phyloP scores from a whole-genome alignment of 2,888 invertebrate genomes.

The Alcis repandata region DNA sequence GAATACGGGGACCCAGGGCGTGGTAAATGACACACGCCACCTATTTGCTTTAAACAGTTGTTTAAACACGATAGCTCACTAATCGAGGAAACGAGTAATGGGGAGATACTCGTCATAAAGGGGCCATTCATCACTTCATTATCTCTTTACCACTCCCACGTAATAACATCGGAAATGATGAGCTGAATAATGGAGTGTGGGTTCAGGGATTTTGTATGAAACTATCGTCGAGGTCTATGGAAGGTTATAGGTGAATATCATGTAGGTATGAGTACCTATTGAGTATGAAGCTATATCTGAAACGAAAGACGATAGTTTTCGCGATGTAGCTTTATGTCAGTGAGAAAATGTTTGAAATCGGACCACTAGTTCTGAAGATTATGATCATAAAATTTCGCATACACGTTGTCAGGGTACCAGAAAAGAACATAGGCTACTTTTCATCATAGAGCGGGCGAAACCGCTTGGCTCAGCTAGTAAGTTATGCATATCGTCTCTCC shows the following conservation, averaged over 20 bases:
- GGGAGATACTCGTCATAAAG: not conserved
- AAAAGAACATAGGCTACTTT: too few species aligned
- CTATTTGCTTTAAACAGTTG: slow-evolving; percentile 3
- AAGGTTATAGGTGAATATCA: too few species aligned
- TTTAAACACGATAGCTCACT: slow-evolving; percentile 1
- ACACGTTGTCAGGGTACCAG: too few species aligned
- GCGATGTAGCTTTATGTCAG: too few species aligned
- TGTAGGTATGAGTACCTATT: too few species aligned
- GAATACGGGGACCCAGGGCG: not conserved
- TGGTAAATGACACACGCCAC: slow-evolving; percentile 14
- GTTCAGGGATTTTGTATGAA: not conserved
- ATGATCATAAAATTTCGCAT: too few species aligned
- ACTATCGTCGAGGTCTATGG: not conserved
- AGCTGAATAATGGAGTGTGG: not conserved
- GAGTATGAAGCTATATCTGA: too few species aligned
- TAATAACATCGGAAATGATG: slow-evolving; percentile 2
- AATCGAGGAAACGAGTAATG: slow-evolving; percentile 10
- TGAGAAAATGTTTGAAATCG: too few species aligned
- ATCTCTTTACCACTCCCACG: not conserved
- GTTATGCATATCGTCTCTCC: not conserved
- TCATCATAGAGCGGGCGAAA: too few species aligned
- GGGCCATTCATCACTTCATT: not conserved
- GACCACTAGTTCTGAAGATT: too few species aligned
- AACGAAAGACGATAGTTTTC: too few species aligned
- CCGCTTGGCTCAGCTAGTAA: too few species aligned